Base-by-base conservation (phyloP, 2,888 invertebrate species). In the Oscheius onirici region DNA sequence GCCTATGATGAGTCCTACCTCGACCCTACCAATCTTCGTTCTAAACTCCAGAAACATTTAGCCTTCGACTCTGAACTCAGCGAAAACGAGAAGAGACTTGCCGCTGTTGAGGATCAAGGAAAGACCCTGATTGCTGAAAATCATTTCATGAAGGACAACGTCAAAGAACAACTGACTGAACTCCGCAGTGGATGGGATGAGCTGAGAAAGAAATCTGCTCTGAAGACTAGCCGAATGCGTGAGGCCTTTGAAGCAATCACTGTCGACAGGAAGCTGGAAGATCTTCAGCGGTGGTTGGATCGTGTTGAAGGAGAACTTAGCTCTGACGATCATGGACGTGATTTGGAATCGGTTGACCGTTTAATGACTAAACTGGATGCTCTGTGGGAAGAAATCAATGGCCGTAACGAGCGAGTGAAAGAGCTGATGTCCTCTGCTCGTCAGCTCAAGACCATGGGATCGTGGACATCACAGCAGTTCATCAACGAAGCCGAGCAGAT, bases 1-100 rank as follows among this genome's bases (percentile, higher is more conserved):
- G 97, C 96, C 0, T 91, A 91, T 69, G 97, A 99, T 87, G 96
- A 95, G 87, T 94, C 92, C 85, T 97, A 95, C 89, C 91, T 95
- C 68, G 97, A 99, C 85, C 92, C 94, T 0, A 94, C 93, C n/a
- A 97, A 97, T 89, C 91, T 99, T n/a, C 87, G 89, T 67, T 88
- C 88, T 44, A 90, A 90, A 66, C 83, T 87, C 20, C 86, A 84
- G 70, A 99, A 90, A 88, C 97, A 99, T 87, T 91, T 93, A 0
- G 95, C 95, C 0, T 97, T 97, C 88, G 96, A 97, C 87, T 93
- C 95, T 0, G 97, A 99, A 88, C 90, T 99, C 34, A 91, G 92
- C 10, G 95, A 95, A 22, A 97, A 95, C 88, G 92, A 94, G 81
- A 78, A 81, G 58, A 67, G 83, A 20, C 71, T 85, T 17, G 70